Evolutionary conservation across 2,113 vertebrate genomes (phyloP).

Genomic region (Asarcornis scutulata): DNA sequence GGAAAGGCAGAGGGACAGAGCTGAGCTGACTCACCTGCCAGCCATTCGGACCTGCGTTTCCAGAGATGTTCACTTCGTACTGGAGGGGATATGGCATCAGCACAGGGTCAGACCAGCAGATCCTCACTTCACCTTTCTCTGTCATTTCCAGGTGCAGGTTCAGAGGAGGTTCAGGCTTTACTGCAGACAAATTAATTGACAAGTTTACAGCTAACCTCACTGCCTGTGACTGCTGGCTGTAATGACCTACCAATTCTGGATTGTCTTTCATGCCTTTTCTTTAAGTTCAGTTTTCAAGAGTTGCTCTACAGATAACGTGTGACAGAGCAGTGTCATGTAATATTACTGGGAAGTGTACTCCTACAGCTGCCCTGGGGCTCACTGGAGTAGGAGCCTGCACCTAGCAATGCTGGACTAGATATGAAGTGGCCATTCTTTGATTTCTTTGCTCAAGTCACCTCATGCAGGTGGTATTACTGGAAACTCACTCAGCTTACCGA

Average conservation of each 20-base stretch:
- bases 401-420: background rate
- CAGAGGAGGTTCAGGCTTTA: conserved; percentile 84
- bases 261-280: background rate
- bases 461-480: background rate
- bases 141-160: conserved; percentile 82
- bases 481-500: background rate
- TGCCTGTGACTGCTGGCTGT: background rate
- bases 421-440: background rate
- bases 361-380: background rate
- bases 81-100: conserved; percentile 60
- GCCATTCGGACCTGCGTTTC: conserved; percentile 31
- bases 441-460: background rate
- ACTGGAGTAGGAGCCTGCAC: background rate
- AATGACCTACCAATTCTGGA: no score
- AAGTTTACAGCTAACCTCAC: background rate
- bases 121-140: conserved; percentile 75
- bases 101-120: conserved; percentile 80
- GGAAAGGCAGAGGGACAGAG: background rate
- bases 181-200: conserved; percentile 70
- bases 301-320: accelerated
- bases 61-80: conserved; percentile 83
- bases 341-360: background rate
- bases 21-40: conserved; percentile 67
- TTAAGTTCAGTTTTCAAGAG: background rate
- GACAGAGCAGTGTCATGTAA: background rate